phyloP scores from a whole-genome alignment of 2,888 invertebrate species.

The Lutraria lutraria region DNA sequence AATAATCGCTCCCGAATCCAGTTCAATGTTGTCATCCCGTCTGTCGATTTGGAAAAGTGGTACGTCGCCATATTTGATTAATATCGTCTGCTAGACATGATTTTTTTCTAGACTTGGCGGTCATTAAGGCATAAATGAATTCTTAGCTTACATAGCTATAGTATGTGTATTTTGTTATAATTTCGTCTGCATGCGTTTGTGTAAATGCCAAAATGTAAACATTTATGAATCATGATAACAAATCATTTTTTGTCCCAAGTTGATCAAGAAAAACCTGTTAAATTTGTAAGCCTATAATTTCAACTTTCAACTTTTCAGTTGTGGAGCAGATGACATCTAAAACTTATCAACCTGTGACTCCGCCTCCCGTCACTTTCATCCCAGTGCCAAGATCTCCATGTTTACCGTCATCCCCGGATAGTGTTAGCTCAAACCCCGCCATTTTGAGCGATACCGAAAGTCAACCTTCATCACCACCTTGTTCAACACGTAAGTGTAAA shows the following conservation, averaged over 20 bases:
- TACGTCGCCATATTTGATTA: constrained; percentile 58
- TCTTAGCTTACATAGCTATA: neutral
- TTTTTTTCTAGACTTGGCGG: neutral
- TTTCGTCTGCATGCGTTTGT: constrained; percentile 6
- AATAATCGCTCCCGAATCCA: constrained; percentile 84
- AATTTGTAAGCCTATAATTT: neutral
- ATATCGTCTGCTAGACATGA: neutral
- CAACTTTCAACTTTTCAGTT: constrained; percentile 51
- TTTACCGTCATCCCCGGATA: constrained; percentile 50
- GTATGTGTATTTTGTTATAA: neutral
- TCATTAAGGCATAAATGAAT: neutral
- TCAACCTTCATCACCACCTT: constrained; percentile 18
- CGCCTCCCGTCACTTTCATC: constrained; percentile 47
- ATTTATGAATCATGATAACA: constrained; percentile 1
- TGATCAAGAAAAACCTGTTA: neutral
- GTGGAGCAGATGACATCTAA: constrained; percentile 58
- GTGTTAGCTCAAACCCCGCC: constrained; percentile 45
- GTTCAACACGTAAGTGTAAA: neutral
- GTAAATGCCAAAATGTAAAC: neutral
- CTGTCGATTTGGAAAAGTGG: constrained; percentile 96
- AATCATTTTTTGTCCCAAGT: neutral
- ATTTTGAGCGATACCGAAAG: constrained; percentile 30
- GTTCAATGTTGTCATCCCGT: constrained; percentile 91
- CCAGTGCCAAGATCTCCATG: constrained; percentile 61
- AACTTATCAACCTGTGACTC: neutral